Conservation (phyloP, 1,140 invertebrate genomes). For the Ceratitis capitata region DNA sequence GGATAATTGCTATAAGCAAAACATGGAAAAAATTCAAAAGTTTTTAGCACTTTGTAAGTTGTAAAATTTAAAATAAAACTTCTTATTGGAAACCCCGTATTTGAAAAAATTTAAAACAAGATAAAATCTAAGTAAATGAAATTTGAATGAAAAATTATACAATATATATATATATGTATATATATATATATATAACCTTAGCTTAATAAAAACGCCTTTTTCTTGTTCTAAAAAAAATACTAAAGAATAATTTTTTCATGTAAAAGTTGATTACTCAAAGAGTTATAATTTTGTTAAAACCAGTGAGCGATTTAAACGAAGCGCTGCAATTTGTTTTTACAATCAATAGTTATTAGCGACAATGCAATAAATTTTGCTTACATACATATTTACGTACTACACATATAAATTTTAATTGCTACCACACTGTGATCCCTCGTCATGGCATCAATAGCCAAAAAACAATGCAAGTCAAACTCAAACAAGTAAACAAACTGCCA, state of each 20-base stretch:
- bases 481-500: constrained; percentile 17
- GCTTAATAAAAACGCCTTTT: too few species aligned
- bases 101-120: too few species aligned
- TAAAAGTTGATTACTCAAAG: too few species aligned
- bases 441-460: constrained; percentile 9
- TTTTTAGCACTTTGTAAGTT: not conserved
- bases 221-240: too few species aligned
- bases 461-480: not conserved
- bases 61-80: not conserved
- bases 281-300: too few species aligned
- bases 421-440: not conserved
- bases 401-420: not conserved
- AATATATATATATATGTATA: not conserved
- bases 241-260: too few species aligned
- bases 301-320: not conserved
- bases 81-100: too few species aligned
- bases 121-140: too few species aligned
- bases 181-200: not conserved
- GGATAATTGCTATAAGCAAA: constrained; percentile 8
- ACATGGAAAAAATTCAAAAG: not conserved
- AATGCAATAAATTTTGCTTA: not conserved
- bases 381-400: not conserved
- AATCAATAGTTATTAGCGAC: not conserved
- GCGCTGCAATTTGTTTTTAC: not conserved
- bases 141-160: not conserved